Evolutionary conservation across 2,888 invertebrate species (phyloP), one percentile per base, ranked within the genome.

Genomic region (Podabrus alpinus): DNA sequence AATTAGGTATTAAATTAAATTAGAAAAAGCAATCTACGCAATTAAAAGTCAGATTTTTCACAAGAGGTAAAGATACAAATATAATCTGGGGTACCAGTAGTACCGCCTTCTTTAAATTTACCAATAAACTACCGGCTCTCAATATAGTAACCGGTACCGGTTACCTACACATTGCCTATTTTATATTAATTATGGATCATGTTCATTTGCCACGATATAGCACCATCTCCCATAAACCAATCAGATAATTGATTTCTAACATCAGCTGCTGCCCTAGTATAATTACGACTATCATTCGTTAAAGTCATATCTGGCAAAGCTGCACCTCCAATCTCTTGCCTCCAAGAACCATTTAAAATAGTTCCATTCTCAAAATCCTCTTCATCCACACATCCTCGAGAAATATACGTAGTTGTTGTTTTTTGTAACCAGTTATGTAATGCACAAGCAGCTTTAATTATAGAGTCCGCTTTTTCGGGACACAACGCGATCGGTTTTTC

Each of bases 201-300:
- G 73, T 77, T 70, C 15, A 71, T 10, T 80, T 79, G 79, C 77
- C 80, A 80, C 5, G 77, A 75, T 15, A 79, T 78, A 73, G 77
- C 78, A 59, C 75, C 79, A 59, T 68, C 25, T 73, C 74, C 77
- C 16, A 74, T 72, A 78, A 80, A 80, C 78, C 76, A 79, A 69
- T 79, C 76, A 9, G 72, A 75, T 77, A 72, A 75, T 69, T 69
- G 10, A 72, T 76, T 45, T 62, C 70, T 66, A 59, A 76, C 70
- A 62, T 67, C 45, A 70, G 70, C 59, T 11, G 78, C 77, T 74
- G 19, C 61, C 73, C 4, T 79, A 70, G 75, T 67, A 66, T 75
- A 74, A 67, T 69, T 73, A 60, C 62, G 59, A 72, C 66, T 77
- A 68, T 60, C 71, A 72, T 67, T 75, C 29, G 70, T 69, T 67